phyloP scores from a whole-genome alignment of 1,140 invertebrate genomes.

The Lepidurus packardi region DNA sequence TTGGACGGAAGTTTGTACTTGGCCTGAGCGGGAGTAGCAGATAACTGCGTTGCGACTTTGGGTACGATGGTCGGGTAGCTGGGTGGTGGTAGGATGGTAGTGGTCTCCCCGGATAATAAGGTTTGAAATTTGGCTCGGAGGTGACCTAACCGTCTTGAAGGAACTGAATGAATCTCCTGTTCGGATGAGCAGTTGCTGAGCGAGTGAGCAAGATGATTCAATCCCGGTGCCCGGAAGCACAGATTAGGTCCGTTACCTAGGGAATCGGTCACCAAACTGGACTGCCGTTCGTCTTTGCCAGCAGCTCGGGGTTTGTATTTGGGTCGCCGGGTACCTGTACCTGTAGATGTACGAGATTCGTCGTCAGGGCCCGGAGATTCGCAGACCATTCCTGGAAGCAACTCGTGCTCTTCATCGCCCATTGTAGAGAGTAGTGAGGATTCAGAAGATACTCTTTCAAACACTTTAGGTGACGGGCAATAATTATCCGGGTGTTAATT shows the following conservation, averaged over 20 bases:
- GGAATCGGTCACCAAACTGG: constrained; percentile 5
- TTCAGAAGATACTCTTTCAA: background rate
- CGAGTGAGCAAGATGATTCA: background rate
- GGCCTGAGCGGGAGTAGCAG: background rate
- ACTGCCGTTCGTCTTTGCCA: constrained; percentile 1
- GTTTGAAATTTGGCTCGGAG: background rate
- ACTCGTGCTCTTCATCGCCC: background rate
- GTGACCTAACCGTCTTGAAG: background rate
- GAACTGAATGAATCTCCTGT: background rate
- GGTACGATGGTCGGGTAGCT: background rate
- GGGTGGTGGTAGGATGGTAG: background rate
- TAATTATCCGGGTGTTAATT: too few relatives aligned
- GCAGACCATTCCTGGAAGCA: background rate
- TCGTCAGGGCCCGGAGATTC: background rate
- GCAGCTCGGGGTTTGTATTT: background rate
- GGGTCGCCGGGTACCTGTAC: background rate
- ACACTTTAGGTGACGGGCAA: too few relatives aligned
- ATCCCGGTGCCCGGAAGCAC: background rate
- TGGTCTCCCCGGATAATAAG: background rate
- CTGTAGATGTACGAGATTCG: background rate
- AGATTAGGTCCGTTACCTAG: background rate
- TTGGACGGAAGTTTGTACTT: background rate
- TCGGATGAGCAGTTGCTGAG: background rate
- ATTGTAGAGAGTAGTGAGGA: background rate
- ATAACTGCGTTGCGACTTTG: background rate